phyloP scores from a whole-genome alignment of 2,113 vertebrate species.

The Antigone vipio region DNA sequence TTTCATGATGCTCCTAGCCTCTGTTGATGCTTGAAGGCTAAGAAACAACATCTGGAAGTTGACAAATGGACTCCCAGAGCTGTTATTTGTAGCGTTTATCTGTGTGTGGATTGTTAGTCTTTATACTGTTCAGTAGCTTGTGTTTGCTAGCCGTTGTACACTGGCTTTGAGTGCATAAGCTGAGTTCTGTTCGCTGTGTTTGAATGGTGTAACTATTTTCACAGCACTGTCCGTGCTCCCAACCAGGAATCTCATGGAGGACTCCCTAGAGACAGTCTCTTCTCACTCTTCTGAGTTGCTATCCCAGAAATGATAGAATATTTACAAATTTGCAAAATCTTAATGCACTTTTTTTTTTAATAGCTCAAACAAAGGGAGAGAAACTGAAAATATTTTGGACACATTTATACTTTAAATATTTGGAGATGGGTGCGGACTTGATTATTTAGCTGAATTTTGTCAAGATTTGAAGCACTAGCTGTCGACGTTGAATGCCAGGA shows the following conservation, averaged over 20 bases:
- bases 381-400: background rate
- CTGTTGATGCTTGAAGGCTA: background rate
- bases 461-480: background rate
- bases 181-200: background rate
- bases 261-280: background rate
- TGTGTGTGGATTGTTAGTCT: background rate
- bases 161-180: background rate
- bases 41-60: background rate
- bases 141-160: background rate
- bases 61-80: background rate
- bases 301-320: background rate
- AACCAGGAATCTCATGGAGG: background rate
- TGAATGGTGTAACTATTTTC: background rate
- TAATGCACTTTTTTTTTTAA: background rate
- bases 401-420: background rate
- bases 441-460: conserved; percentile 9
- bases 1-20: background rate
- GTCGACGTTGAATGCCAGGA: background rate
- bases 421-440: background rate
- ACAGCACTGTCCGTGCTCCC: background rate
- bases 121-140: fast-evolving
- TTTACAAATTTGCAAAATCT: background rate
- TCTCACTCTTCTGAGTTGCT: background rate
- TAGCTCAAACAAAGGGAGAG: background rate
- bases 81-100: background rate